phyloP scores from a whole-genome alignment of 2,888 invertebrate species.

The Perizoma flavofasciatum region DNA sequence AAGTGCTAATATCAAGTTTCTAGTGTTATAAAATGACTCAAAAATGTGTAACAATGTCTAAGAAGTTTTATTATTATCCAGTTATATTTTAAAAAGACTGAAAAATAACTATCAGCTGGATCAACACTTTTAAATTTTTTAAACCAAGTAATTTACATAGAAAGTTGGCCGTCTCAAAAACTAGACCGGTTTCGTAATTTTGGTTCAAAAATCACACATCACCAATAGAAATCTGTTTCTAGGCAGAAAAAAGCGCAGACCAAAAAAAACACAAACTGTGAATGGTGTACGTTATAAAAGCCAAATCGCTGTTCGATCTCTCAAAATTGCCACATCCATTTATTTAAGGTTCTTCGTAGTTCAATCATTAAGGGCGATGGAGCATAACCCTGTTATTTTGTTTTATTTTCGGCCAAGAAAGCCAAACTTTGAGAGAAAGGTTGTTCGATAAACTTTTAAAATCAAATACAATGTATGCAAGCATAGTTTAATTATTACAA shows the following conservation, averaged over 20 bases:
- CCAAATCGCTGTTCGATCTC: too few relatives aligned
- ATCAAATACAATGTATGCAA: background rate
- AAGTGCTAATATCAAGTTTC: slow-evolving; percentile 38
- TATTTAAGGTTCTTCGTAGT: slow-evolving; percentile 7
- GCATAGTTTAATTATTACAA: too few relatives aligned
- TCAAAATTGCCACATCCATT: slow-evolving; percentile 19
- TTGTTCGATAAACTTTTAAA: slow-evolving; percentile 18
- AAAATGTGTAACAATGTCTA: background rate
- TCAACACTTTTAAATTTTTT: slow-evolving; percentile 2
- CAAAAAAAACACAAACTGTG: too few relatives aligned
- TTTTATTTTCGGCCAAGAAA: slow-evolving; percentile 28
- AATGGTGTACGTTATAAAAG: too few relatives aligned
- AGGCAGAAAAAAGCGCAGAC: too few relatives aligned
- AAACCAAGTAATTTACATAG: slow-evolving; percentile 17
- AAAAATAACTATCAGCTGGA: background rate
- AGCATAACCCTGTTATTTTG: slow-evolving; percentile 18
- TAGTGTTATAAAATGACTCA: slow-evolving; percentile 29
- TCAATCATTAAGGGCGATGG: slow-evolving; percentile 14
- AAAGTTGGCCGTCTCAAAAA: slow-evolving; percentile 16
- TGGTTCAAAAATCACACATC: background rate
- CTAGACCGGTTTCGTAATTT: slow-evolving; percentile 2
- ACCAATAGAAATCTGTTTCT: too few relatives aligned
- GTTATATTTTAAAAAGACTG: slow-evolving; percentile 15
- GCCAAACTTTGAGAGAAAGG: slow-evolving; percentile 25
- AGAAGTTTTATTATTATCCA: slow-evolving; percentile 16